Evolutionary conservation across 2,797 vertebrate species (phyloP), one percentile per base, ranked within the genome.

Genomic region (Masticophis lateralis): DNA sequence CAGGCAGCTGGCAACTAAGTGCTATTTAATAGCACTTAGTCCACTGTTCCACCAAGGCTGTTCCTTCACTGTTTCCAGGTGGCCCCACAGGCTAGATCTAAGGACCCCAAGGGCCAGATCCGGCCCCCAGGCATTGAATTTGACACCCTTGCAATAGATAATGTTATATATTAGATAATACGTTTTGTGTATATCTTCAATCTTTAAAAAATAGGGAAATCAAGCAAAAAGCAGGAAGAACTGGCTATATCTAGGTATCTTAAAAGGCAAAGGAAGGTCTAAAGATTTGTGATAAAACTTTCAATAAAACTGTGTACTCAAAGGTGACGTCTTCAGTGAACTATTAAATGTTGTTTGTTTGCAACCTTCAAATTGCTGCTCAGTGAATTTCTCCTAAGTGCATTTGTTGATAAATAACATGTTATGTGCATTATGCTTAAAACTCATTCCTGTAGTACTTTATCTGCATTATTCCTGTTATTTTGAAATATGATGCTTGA

Each of bases 401-500:
- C 74, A 37, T 92, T n/a, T 89, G 47, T 55, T 61, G 66, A 61
- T 18, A 51, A 86, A 88, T 63, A 83, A 32, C 61, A 79, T 22
- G 59, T 92, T 60, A 83, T 88, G 5, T 83, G 56, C 47, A 79
- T 91, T 60, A 27, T 90, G 9, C 43, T 59, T n/a, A 92, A 89
- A 92, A 89, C 11, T 55, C 61, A 32, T 8, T 90, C 28, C 60
- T 93, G 9, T 5, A 93, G 89, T 83, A 87, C 27, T 69, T 86
- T 55, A 53, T 51, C 57, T 93, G 61, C 79, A 91, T 83, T 89
- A 25, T 86, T 91, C 63, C 10, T 86, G 16, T 60, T 87, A 87
- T 87, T 93, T 51, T 83, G 79, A 83, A 91, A 89, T 57, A 43
- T 28, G 47, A 83, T 86, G n/a, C 87, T 91, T 89, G 56, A 91